Evolutionary conservation across 2,113 vertebrate species (phyloP), one percentile per base, ranked within the genome.

Genomic region (Phylloscopus trochiloides): DNA sequence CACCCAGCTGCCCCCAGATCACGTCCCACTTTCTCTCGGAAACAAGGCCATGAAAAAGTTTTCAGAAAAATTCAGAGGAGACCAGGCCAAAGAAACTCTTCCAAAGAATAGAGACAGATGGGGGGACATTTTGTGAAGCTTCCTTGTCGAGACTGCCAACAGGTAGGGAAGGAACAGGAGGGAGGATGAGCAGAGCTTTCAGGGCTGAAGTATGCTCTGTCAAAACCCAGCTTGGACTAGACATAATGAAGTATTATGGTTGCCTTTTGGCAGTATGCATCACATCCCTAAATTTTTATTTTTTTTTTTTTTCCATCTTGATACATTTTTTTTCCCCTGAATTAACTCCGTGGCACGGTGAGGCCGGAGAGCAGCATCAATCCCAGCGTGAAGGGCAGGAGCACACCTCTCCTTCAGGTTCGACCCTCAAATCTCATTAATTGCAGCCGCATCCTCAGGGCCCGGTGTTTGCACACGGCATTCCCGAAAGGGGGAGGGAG

Each of bases 351-450:
- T 24, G 24, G 28, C 2, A 0, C 3, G 32, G 36, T 2, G 29
- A 86, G 65, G 73, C 52, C 66, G 38, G 34, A 51, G 43, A 36
- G 12, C 11, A 1, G 0, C 47, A 57, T 26, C 66, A 70, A 7
- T 20, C 54, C 52, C 77, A 57, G 47, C 6, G 2, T 8, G 9
- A 89, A 89, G 77, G 42, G 70, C 81, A 74, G 42, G 45, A 85
- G 70, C 80, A 68, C 28, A 70, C 43, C 61, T 95, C 87, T 96
- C 91, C 87, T 96, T 95, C 84, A 90, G 63, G 31, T 85, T 58
- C 43, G 66, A 95, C 89, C 93, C 85, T 73, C 90, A 93, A 91
- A 96, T 59, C 90, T 94, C 94, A 91, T 91, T 97, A 96, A 91
- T 5, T 76, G 57, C 74, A 31, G 61, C 42, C 40, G 71, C 26